Percentiles rank a stretch among this genome's conserved stretches.
These are phyloP conservation scores for Euura lappo DNA, from an alignment of 1,140 invertebrate genomes.

Conservation along the genomic window DNA sequence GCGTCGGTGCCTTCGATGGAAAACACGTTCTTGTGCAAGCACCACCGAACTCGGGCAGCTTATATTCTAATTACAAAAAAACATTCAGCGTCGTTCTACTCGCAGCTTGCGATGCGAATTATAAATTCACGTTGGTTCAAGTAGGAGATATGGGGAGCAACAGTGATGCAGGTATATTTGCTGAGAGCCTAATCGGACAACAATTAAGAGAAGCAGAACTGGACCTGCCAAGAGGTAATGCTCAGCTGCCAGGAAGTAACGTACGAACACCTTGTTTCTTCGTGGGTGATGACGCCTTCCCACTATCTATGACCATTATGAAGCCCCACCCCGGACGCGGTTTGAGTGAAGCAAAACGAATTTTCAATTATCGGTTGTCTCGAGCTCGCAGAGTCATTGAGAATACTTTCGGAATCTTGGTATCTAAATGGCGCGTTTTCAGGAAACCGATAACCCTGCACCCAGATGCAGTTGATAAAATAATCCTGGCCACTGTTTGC, in stretches of 20 bases:
- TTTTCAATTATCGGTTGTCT: slow-evolving; percentile 38
- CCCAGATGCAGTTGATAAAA: slow-evolving; percentile 34
- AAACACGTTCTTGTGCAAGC: slow-evolving; percentile 11
- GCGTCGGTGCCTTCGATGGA: no score
- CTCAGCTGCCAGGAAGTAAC: slow-evolving; percentile 10
- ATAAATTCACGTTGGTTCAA: slow-evolving; percentile 24
- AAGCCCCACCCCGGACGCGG: slow-evolving; percentile 25
- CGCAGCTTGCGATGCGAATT: slow-evolving; percentile 41
- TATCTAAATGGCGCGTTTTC: slow-evolving; percentile 23
- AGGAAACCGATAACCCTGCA: slow-evolving; percentile 42
- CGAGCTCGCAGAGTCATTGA: slow-evolving; percentile 25
- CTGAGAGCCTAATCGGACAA: slow-evolving; percentile 25
- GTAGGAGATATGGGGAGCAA: slow-evolving; percentile 2
- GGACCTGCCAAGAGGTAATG: slow-evolving; percentile 26
- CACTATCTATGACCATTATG: slow-evolving; percentile 26
- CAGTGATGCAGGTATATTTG: slow-evolving; percentile 33
- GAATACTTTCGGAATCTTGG: no score
- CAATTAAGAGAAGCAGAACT: slow-evolving; percentile 36
- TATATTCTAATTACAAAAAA: slow-evolving; percentile 50
- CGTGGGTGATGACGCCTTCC: slow-evolving; percentile 30
- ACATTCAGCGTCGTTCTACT: slow-evolving; percentile 43
- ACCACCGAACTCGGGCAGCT: slow-evolving; percentile 39
- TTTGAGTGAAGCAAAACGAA: slow-evolving; percentile 31
- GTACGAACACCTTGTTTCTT: neutral
- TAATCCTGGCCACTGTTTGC: slow-evolving; percentile 35